Evolutionary conservation across 2,888 invertebrate species (phyloP).

Genomic region (Miltochrista miniata): DNA sequence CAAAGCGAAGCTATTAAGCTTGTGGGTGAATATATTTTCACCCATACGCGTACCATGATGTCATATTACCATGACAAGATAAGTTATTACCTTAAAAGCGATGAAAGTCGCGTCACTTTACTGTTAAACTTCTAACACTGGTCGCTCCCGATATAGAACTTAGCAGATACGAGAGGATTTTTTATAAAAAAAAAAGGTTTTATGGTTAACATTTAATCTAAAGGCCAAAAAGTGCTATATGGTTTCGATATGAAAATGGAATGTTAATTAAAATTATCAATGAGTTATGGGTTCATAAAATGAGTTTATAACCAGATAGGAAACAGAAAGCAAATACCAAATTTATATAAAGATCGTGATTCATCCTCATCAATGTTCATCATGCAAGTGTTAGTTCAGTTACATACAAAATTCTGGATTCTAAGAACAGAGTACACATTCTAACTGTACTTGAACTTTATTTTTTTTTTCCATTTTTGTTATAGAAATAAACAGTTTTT

Average conservation of each 20-base stretch:
- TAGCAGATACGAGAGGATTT: too few relatives aligned
- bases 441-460: too few relatives aligned
- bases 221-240: constrained; percentile 1
- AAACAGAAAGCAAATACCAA: too few relatives aligned
- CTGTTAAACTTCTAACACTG: constrained; percentile 14
- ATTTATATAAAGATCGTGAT: too few relatives aligned
- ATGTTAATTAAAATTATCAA: not conserved
- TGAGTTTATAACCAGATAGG: too few relatives aligned
- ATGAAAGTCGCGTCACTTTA: constrained; percentile 38
- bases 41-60: constrained; percentile 72
- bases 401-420: too few relatives aligned
- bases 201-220: not conserved
- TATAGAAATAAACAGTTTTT: too few relatives aligned
- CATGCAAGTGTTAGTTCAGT: too few relatives aligned
- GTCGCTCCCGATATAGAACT: not conserved
- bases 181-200: constrained; percentile 7
- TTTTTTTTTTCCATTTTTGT: too few relatives aligned
- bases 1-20: constrained; percentile 40
- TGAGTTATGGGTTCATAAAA: too few relatives aligned
- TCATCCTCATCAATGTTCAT: too few relatives aligned
- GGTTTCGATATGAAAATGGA: not conserved
- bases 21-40: constrained; percentile 79
- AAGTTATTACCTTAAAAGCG: constrained; percentile 55
- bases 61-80: constrained; percentile 66
- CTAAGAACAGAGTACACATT: too few relatives aligned